phyloP scores from a whole-genome alignment of 2,888 invertebrate species.

The Oscheius myriophilus region DNA sequence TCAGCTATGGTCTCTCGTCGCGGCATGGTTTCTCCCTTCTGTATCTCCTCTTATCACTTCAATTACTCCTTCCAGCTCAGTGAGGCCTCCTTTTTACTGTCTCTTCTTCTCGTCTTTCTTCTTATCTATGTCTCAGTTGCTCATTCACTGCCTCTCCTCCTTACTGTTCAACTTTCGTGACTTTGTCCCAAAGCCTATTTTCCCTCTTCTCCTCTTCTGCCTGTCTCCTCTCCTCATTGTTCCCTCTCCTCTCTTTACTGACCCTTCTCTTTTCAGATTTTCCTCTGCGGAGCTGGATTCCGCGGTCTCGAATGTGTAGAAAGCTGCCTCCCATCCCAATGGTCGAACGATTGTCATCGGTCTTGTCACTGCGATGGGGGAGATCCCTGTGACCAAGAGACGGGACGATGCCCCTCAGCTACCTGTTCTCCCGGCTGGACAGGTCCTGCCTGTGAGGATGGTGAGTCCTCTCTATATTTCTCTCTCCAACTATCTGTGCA shows the following conservation, averaged over 20 bases:
- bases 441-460: constrained; percentile 64
- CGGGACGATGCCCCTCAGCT: constrained; percentile 63
- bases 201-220: too few species aligned
- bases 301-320: constrained; percentile 70
- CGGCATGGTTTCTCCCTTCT: too few species aligned
- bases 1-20: too few species aligned
- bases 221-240: too few species aligned
- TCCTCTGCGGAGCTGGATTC: constrained; percentile 70
- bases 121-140: too few species aligned
- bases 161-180: too few species aligned
- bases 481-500: not conserved
- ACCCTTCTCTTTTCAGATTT: constrained; percentile 48
- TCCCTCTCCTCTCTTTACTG: not conserved
- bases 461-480: constrained; percentile 20
- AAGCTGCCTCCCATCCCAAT: constrained; percentile 56
- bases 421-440: constrained; percentile 67
- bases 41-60: too few species aligned
- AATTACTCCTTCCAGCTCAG: too few species aligned
- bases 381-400: constrained; percentile 64
- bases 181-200: too few species aligned
- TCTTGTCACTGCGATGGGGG: constrained; percentile 67
- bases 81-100: too few species aligned
- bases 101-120: too few species aligned
- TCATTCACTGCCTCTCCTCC: too few species aligned
- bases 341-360: constrained; percentile 55